These are phyloP conservation scores for Phlogophora meticulosa DNA, from an alignment of 2,888 invertebrate genomes.

Conservation along the genomic window DNA sequence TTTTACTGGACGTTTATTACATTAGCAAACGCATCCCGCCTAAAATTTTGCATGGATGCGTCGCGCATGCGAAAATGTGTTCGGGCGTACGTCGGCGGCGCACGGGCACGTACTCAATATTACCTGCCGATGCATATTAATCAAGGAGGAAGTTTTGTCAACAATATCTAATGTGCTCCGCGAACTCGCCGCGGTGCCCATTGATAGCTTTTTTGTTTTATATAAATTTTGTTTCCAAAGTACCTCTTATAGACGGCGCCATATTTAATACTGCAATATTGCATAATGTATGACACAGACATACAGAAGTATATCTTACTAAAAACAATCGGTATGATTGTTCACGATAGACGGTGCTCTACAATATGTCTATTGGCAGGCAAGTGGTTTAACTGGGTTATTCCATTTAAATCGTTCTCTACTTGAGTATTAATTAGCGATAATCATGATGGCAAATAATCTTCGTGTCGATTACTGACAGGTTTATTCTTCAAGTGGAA, in stretches of 20 bases:
- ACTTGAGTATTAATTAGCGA: conserved; percentile 87
- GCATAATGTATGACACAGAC: conserved; percentile 84
- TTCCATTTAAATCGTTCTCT: conserved; percentile 84
- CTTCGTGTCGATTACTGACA: conserved; percentile 81
- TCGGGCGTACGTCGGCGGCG: conserved; percentile 76
- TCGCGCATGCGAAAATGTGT: conserved; percentile 86
- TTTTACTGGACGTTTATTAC: conserved; percentile 84
- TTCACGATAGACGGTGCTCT: conserved; percentile 71
- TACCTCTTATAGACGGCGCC: conserved; percentile 84
- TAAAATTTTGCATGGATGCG: conserved; percentile 91
- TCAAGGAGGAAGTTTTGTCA: conserved; percentile 90
- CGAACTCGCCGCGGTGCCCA: conserved; percentile 84
- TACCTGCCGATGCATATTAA: conserved; percentile 90
- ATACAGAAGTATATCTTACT: conserved; percentile 67
- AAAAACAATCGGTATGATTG: conserved; percentile 81
- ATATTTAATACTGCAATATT: conserved; percentile 82
- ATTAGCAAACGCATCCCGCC: conserved; percentile 89
- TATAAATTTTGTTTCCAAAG: conserved; percentile 75
- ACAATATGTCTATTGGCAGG: conserved; percentile 76
- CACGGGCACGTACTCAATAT: conserved; percentile 86
- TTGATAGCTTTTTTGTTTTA: conserved; percentile 85
- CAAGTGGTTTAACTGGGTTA: conserved; percentile 88
- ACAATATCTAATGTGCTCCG: conserved; percentile 90
- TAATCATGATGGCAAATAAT: conserved; percentile 85
- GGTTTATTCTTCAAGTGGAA: conserved; percentile 80